Percentiles rank a stretch among this genome's conserved stretches.
Conservation (phyloP, 30 jellyfish, hydroid and myxozoan genomes). For the Rhopilema esculentum region DNA sequence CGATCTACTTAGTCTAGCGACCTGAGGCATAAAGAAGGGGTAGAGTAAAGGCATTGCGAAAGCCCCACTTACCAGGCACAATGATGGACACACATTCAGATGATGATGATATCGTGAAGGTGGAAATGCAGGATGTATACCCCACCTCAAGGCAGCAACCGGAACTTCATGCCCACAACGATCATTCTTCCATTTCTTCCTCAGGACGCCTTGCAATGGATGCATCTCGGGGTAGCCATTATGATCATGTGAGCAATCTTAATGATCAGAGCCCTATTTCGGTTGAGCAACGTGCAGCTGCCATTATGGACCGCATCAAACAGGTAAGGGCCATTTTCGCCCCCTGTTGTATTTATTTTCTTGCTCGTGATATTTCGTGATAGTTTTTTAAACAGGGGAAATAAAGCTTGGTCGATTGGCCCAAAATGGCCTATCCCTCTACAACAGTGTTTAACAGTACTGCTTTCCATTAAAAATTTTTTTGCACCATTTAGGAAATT, state of each 20-base stretch:
- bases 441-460: neutral
- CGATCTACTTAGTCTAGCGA: constrained; percentile 13
- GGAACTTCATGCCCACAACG: constrained; percentile 14
- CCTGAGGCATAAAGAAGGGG: neutral
- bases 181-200: constrained; percentile 16
- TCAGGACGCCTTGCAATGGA: constrained; percentile 36
- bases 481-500: neutral
- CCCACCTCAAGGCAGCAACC: constrained; percentile 66
- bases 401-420: neutral
- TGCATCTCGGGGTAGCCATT: constrained; percentile 45
- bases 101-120: constrained; percentile 74
- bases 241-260: constrained; percentile 45
- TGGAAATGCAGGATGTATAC: constrained; percentile 77
- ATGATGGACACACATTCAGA: constrained; percentile 48
- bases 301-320: constrained; percentile 79
- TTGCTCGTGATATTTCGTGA: neutral
- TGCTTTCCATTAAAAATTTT: no score
- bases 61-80: neutral
- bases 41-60: neutral
- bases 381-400: neutral
- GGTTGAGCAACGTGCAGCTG: constrained; percentile 80
- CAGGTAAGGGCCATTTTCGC: constrained; percentile 40
- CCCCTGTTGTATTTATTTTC: neutral
- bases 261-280: constrained; percentile 60
- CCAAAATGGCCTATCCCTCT: neutral